phyloP scores from a whole-genome alignment of 2,113 vertebrate species.

The Pithys albifrons region DNA sequence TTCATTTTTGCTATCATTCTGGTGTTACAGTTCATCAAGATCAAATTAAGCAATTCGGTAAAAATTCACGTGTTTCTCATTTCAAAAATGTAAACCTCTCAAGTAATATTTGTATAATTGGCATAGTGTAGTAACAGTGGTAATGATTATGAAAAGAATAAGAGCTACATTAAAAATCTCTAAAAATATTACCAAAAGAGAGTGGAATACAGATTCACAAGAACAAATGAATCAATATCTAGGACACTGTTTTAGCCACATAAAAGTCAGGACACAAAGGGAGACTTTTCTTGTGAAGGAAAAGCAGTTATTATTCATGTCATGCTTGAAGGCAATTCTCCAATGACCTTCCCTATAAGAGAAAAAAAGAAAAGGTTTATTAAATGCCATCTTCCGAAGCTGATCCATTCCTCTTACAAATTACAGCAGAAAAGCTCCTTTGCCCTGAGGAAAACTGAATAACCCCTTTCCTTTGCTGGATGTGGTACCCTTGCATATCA shows the following conservation, averaged over 20 bases:
- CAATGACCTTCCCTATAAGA: conserved; percentile 47
- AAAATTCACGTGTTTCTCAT: conserved; percentile 11
- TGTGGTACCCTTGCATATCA: neutral
- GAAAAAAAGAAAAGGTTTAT: neutral
- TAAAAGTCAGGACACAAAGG: neutral
- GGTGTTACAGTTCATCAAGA: conserved; percentile 10
- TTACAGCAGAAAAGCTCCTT: neutral
- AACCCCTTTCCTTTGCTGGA: neutral
- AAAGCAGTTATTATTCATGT: conserved; percentile 57
- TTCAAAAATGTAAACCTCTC: conserved; percentile 63
- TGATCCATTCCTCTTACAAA: neutral
- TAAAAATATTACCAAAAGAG: conserved; percentile 8
- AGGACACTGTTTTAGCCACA: conserved; percentile 43
- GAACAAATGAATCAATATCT: conserved; percentile 57
- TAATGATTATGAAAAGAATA: neutral
- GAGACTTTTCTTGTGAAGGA: conserved; percentile 58
- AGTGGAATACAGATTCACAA: neutral
- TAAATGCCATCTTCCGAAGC: neutral
- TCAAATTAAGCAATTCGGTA: neutral
- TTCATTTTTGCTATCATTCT: neutral
- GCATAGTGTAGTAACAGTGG: neutral
- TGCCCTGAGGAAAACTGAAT: neutral
- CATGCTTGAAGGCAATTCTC: conserved; percentile 60
- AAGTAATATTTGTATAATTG: neutral
- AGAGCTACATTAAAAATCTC: conserved; percentile 28